Evolutionary conservation across 1,140 invertebrate genomes (phyloP).

Genomic region (Alviniconcha marisindica): DNA sequence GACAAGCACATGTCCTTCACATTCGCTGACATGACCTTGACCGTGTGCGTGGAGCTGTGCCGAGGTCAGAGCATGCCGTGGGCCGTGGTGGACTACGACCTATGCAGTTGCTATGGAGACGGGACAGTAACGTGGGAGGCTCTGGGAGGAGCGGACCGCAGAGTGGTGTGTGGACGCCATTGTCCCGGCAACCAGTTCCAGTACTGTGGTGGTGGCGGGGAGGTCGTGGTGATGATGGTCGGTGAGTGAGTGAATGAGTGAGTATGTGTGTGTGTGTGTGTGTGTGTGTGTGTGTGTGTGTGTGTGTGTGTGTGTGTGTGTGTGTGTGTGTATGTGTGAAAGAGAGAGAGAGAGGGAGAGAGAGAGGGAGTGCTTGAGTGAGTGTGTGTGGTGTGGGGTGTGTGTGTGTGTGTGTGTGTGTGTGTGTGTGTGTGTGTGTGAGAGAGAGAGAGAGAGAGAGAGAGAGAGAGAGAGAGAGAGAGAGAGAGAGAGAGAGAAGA

Average conservation of each 20-base stretch:
- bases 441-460: no score
- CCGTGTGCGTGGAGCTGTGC: constrained; percentile 3
- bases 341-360: no score
- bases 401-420: no score
- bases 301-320: neutral
- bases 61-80: neutral
- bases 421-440: no score
- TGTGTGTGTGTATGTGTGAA: no score
- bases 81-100: neutral
- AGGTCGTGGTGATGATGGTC: neutral
- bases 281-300: neutral
- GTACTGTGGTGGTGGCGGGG: neutral
- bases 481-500: no score
- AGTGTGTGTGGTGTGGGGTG: no score
- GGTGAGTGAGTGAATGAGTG: neutral
- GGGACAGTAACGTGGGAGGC: neutral
- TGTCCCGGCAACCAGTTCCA: neutral
- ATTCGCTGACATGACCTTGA: neutral
- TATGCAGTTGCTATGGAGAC: constrained; percentile 2
- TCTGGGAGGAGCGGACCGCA: neutral
- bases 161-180: neutral
- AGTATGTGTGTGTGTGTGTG: neutral
- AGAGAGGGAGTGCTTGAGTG: no score
- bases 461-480: no score
- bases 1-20: neutral